Base-by-base conservation (phyloP, 2,113 vertebrate genomes). In the Furnarius figulus region DNA sequence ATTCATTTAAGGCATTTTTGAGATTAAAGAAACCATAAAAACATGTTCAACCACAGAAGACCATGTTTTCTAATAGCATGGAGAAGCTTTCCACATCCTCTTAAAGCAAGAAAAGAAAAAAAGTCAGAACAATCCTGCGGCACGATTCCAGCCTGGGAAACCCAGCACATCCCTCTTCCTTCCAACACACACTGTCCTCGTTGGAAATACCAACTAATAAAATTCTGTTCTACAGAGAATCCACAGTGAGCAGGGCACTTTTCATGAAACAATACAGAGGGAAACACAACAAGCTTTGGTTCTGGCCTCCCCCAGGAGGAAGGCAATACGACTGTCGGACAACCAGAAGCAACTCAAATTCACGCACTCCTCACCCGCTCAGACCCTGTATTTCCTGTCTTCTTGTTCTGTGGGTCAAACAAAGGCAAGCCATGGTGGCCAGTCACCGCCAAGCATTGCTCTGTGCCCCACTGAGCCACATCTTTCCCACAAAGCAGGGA, bases 11-110 rank as follows among this genome's bases (percentile, higher is more conserved):
- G 77, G 85, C 87, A 96, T 97, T 98, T 96, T 95, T 71, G 67
- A 97, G 96, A 97, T 97, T 97, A 98, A 98, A 98, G 96, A 96
- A 96, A 95, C 95, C 95, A 96, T 97, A 97, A 98, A 98, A 93
- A 95, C 95, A 94, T 83, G 90, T 93, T 97, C 97, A 93, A 97
- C 96, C 95, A 24, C 94, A 97, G 96, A 95, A 87, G 79, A 47
- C 74, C 58, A 23, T 83, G 92, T 97, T 97, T 97, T 96, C 90
- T 97, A 98, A 93, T 84, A 94, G 95, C 72, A 96, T 75, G 83
- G 95, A 93, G 79, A 82, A 94, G 75, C 47, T 96, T 97, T 97
- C 90, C 86, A 82, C 72, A 95, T 79, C 73, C 70, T 89, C 70
- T 96, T 62, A 70, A 96, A 92, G 67, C 70, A 91, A 21, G 27